phyloP scores from a whole-genome alignment of 1,140 invertebrate genomes.

The Brachionus rubens region DNA sequence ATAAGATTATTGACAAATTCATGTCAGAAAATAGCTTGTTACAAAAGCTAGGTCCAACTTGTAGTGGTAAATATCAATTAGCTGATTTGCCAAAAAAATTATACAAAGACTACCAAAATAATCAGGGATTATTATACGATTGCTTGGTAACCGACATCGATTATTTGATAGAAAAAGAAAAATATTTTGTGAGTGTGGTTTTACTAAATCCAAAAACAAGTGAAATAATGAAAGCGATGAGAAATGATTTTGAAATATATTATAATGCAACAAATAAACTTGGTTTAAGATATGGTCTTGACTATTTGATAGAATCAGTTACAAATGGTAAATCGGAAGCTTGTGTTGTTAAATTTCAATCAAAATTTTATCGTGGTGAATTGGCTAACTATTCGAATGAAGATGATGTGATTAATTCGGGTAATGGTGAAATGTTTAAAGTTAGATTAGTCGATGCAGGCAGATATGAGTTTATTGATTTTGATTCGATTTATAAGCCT shows the following conservation, averaged over 20 bases:
- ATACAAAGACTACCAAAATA: constrained; percentile 21
- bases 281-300: not conserved
- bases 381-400: not conserved
- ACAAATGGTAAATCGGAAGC: not conserved
- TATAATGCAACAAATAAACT: not conserved
- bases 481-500: not conserved
- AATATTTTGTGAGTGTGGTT: not conserved
- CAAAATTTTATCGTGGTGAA: not conserved
- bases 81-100: constrained; percentile 23
- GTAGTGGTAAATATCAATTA: not conserved
- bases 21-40: not conserved
- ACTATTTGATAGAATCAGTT: not conserved
- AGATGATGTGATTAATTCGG: not conserved
- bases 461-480: not conserved
- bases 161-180: not conserved
- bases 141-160: not conserved
- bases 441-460: not conserved
- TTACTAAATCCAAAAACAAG: not conserved
- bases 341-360: not conserved
- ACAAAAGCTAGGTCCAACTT: not conserved
- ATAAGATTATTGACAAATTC: not conserved
- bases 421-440: not conserved
- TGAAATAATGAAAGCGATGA: not conserved
- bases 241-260: not conserved
- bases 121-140: not conserved